Base-by-base conservation (phyloP, 2,797 vertebrate genomes). In the Bradypodion pumilum region DNA sequence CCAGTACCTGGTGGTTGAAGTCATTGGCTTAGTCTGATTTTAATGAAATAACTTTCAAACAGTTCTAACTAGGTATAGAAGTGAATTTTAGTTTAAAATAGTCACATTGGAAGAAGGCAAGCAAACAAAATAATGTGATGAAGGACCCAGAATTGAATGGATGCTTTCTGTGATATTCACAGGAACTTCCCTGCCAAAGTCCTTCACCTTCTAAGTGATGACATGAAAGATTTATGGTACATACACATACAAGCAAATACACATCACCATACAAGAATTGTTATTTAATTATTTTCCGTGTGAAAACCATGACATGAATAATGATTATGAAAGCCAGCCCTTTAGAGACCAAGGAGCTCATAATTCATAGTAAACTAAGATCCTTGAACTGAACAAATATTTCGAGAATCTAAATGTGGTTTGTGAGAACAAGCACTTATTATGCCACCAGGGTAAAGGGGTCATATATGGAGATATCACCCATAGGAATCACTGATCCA, bases 361-460 rank as follows among this genome's bases (percentile, higher is more conserved):
- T 2, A 78, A 74, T 40, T 87, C 65, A 87, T 82, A 83, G 21
- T 23, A 68, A 85, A 27, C n/a, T 21, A 82, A 89, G 25, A 62
- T 88, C 82, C 86, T 73, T 82, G n/a, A 89, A 89, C 46, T 56
- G 40, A 74, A 15, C 49, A 85, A 72, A 21, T 70, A 83, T 91
- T 86, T 85, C 70, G 87, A 83, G 78, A 92, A 89, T 86, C 52
- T 85, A 83, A 85, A 86, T 68, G 66, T 8, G 12, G 59, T 79
- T 74, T 85, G 87, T 74, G 85, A 77, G 84, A 87, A 79, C 72
- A 88, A 88, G 63, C 84, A 89, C 73, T 80, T 83, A 70, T 44
- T 82, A 59, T 49, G 19, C 29, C 78, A 83, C 27, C 56, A 84
- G 56, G 23, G 66, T 85, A 91, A 85, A 86, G 84, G n/a, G n/a